These are phyloP conservation scores for Matsumyia berberina DNA, from an alignment of 2,888 invertebrate genomes.

Conservation along the genomic window DNA sequence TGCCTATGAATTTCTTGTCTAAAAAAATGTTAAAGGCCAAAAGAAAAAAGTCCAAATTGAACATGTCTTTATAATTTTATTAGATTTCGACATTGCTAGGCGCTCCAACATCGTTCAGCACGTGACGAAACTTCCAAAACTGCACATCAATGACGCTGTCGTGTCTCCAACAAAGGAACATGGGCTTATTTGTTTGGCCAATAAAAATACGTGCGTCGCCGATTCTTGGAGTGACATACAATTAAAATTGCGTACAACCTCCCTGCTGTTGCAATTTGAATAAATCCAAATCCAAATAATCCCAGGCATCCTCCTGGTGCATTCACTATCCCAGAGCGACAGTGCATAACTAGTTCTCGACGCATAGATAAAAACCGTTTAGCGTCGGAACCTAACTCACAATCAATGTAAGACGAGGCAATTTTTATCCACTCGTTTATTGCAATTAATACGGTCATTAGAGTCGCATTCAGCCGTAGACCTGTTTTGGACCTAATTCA, in stretches of 20 bases:
- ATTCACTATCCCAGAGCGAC: not conserved
- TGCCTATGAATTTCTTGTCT: not conserved
- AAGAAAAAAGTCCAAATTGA: slow-evolving; percentile 18
- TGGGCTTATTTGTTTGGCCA: slow-evolving; percentile 11
- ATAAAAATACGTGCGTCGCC: slow-evolving; percentile 25
- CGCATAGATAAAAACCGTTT: slow-evolving; percentile 17
- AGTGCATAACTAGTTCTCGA: slow-evolving; percentile 10
- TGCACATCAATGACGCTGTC: not conserved
- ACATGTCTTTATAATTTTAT: slow-evolving; percentile 38
- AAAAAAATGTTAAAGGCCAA: not conserved
- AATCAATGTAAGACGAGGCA: slow-evolving; percentile 15
- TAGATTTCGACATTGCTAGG: slow-evolving; percentile 28
- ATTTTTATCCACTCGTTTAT: slow-evolving; percentile 37
- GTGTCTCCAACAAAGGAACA: slow-evolving; percentile 21
- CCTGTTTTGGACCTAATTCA: slow-evolving; percentile 4
- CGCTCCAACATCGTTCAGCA: not conserved
- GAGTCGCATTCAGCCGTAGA: slow-evolving; percentile 22
- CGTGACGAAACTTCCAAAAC: slow-evolving; percentile 37
- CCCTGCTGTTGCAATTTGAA: slow-evolving; percentile 2
- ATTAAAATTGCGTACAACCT: slow-evolving; percentile 4
- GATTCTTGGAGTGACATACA: slow-evolving; percentile 4
- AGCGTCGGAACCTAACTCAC: slow-evolving; percentile 20
- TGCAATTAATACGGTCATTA: slow-evolving; percentile 51
- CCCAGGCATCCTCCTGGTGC: not conserved
- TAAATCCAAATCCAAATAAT: slow-evolving; percentile 16